These are phyloP conservation scores for Lobophora halterata DNA, from an alignment of 2,888 invertebrate species.

Conservation along the genomic window DNA sequence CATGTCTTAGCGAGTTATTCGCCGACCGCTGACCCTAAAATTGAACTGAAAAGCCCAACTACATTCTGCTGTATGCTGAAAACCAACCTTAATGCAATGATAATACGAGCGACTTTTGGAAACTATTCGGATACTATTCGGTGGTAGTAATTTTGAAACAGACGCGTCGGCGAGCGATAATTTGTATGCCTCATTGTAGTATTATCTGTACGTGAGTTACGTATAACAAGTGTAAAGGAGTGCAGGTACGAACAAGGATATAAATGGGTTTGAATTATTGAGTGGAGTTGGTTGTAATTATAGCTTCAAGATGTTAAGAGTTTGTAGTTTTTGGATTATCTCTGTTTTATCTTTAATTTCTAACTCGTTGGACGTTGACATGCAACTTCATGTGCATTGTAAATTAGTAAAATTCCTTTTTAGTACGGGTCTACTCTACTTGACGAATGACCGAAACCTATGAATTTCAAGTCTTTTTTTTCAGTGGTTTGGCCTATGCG, in stretches of 20 bases:
- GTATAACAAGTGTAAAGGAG: constrained; percentile 67
- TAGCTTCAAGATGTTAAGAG: constrained; percentile 41
- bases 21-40: constrained; percentile 72
- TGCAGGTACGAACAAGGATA: constrained; percentile 63
- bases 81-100: constrained; percentile 34
- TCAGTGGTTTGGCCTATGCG: too few species aligned
- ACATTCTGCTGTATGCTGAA: constrained; percentile 20
- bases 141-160: constrained; percentile 52
- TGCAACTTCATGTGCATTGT: too few species aligned
- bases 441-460: too few species aligned
- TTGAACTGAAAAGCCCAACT: constrained; percentile 51
- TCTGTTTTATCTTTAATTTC: too few species aligned
- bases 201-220: constrained; percentile 75
- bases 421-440: too few species aligned
- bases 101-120: constrained; percentile 32
- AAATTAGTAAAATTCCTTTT: too few species aligned
- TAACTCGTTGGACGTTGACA: too few species aligned
- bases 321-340: constrained; percentile 26
- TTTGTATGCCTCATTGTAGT: constrained; percentile 78
- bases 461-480: too few species aligned
- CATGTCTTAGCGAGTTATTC: constrained; percentile 78
- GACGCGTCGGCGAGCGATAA: constrained; percentile 72
- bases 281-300: constrained; percentile 55
- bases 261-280: constrained; percentile 62
- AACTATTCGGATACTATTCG: constrained; percentile 35